Percentiles rank a stretch among this genome's conserved stretches.
phyloP scores from a whole-genome alignment of 2,888 invertebrate species.

The Drosophila algonquin region DNA sequence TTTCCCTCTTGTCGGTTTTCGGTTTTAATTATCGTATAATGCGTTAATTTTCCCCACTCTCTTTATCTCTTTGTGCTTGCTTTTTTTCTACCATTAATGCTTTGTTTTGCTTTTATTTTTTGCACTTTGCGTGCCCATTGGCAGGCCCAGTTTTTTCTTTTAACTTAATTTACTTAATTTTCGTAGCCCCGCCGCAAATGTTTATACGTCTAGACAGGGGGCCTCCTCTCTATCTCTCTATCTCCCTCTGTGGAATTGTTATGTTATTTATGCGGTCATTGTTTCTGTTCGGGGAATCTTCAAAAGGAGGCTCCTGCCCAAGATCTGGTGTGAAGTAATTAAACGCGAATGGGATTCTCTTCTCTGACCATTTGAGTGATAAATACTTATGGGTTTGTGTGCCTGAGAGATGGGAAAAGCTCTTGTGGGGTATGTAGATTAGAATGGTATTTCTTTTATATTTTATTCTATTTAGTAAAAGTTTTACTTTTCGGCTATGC shows the following conservation, averaged over 20 bases:
- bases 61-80: too few species aligned
- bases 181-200: background rate
- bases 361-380: background rate
- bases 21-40: conserved; percentile 18
- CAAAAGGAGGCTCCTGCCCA: background rate
- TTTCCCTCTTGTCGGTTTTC: conserved; percentile 3
- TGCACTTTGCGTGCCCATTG: conserved; percentile 13
- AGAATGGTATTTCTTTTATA: too few species aligned
- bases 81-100: background rate
- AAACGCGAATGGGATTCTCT: background rate
- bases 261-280: conserved; percentile 21
- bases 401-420: background rate
- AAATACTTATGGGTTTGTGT: background rate
- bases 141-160: background rate
- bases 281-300: conserved; percentile 8
- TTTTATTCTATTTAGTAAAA: too few species aligned
- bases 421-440: too few species aligned
- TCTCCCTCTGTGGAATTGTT: conserved; percentile 3
- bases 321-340: background rate
- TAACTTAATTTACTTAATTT: conserved; percentile 12
- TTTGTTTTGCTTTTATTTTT: background rate
- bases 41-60: conserved; percentile 2
- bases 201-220: conserved; percentile 22
- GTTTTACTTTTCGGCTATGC: too few species aligned
- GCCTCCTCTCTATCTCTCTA: conserved; percentile 1